Evolutionary conservation across 2,888 invertebrate species (phyloP), one percentile per base, ranked within the genome.

Genomic region (Chymomyza fuscimana): DNA sequence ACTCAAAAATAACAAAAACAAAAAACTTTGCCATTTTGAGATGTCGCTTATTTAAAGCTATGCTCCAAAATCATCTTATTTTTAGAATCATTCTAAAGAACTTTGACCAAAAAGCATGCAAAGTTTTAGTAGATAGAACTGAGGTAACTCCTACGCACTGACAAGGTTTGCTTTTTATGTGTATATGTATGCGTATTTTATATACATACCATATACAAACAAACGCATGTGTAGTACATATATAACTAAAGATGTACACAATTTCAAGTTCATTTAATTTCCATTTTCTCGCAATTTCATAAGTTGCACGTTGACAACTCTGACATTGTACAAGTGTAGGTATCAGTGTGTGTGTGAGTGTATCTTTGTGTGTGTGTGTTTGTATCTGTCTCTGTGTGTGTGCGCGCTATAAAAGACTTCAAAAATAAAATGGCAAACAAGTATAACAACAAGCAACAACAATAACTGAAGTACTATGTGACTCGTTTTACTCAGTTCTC

Each of bases 241-340:
- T 46, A 32, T 5, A 32, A 32, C 32, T 32, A 46, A 46, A 46
- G 40, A 12, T 46, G 66, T 64, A 80, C 72, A 70, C 74, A 74
- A 74, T 82, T 78, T 86, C 72, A 82, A 82, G 87, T 84, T 87
- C 80, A 85, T 85, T 83, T 87, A 70, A 84, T 83, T 83, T 83
- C 73, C 76, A 82, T 85, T 82, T 83, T 76, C 78, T 78, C 69
- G 63, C 70, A 76, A 72, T 74, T 71, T 76, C 65, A 63, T 69
- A 75, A 74, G 66, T 65, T 77, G 71, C 72, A 70, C 68, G 72
- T 69, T 66, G 54, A 9, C 22, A 46, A 46, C 40, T 54, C 22
- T 54, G 54, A 46, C 54, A 19, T 54, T 54, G 16, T 16, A 7
- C 19, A 9, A 4, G 15, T 7, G 10, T 22, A n/a, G 10, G 54